Conservation (phyloP, 2,888 invertebrate species). For the Cistogaster globosa region DNA sequence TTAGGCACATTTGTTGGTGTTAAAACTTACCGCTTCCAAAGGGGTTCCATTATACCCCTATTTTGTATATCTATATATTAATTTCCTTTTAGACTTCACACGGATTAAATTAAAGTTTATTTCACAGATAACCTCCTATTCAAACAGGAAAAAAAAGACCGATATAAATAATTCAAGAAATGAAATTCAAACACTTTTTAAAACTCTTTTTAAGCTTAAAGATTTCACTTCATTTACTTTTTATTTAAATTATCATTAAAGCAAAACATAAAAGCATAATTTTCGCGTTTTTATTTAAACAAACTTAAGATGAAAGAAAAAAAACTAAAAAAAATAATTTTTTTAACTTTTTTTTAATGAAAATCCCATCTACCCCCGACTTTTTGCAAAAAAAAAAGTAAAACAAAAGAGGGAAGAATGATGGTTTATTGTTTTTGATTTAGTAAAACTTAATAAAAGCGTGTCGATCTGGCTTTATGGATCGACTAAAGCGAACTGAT, state of each 20-base stretch:
- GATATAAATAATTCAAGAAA: not conserved
- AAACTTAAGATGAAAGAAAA: slow-evolving; percentile 50
- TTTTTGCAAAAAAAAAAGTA: slow-evolving; percentile 46
- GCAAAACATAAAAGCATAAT: not conserved
- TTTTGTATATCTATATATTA: slow-evolving; percentile 75
- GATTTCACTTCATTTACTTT: slow-evolving; percentile 28
- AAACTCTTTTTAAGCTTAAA: not conserved
- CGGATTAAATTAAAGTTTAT: slow-evolving; percentile 52
- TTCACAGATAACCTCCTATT: slow-evolving; percentile 73
- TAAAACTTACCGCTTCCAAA: slow-evolving; percentile 81
- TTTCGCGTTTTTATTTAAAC: slow-evolving; percentile 21
- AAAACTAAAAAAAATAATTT: slow-evolving; percentile 60
- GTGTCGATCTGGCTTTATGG: slow-evolving; percentile 80
- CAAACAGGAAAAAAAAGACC: slow-evolving; percentile 35
- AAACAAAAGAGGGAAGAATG: slow-evolving; percentile 61
- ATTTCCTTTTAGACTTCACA: slow-evolving; percentile 66
- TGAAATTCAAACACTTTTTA: slow-evolving; percentile 10
- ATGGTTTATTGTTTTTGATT: slow-evolving; percentile 61
- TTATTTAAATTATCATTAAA: slow-evolving; percentile 21
- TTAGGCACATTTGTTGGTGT: not conserved
- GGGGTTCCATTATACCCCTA: slow-evolving; percentile 82
- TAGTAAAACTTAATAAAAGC: slow-evolving; percentile 52
- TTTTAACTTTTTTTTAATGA: slow-evolving; percentile 43
- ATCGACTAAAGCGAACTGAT: slow-evolving; percentile 83
- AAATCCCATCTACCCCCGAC: slow-evolving; percentile 63